Conservation (phyloP, 2,888 invertebrate species). For the Caenorhabditis sp. region DNA sequence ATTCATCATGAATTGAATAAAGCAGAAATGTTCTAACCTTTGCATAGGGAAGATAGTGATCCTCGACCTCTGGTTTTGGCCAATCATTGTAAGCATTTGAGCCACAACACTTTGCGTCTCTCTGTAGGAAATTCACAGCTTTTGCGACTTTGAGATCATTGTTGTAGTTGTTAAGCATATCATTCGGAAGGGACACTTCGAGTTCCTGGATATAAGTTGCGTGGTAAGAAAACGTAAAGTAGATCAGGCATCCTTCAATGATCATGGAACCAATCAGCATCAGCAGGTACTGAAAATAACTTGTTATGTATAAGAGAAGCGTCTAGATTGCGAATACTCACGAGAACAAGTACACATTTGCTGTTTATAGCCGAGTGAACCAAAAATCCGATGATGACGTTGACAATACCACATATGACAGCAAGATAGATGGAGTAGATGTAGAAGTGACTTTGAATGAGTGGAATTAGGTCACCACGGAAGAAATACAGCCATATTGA, state of each 20-base stretch:
- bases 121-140: slow-evolving; percentile 52
- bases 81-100: slow-evolving; percentile 64
- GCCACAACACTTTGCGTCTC: slow-evolving; percentile 68
- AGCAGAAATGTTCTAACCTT: slow-evolving; percentile 35
- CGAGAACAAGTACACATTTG: slow-evolving; percentile 46
- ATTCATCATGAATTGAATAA: background rate
- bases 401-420: slow-evolving; percentile 49
- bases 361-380: slow-evolving; percentile 33
- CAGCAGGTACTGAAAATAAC: slow-evolving; percentile 42
- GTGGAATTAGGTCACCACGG: slow-evolving; percentile 58
- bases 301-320: too few species aligned
- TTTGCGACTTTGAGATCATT: slow-evolving; percentile 17
- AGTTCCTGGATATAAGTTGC: slow-evolving; percentile 42
- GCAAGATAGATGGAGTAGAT: slow-evolving; percentile 59
- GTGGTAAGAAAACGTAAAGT: slow-evolving; percentile 50
- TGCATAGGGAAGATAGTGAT: slow-evolving; percentile 48
- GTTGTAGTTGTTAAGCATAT: slow-evolving; percentile 50
- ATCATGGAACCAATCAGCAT: slow-evolving; percentile 41
- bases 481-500: slow-evolving; percentile 47
- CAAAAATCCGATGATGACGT: slow-evolving; percentile 56
- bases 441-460: slow-evolving; percentile 64
- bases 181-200: slow-evolving; percentile 31
- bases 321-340: slow-evolving; percentile 5
- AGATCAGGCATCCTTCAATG: slow-evolving; percentile 42
- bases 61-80: slow-evolving; percentile 62